Evolutionary conservation across 2,888 invertebrate species (phyloP), one percentile per base, ranked within the genome.

Genomic region (Brachypterus glaber): DNA sequence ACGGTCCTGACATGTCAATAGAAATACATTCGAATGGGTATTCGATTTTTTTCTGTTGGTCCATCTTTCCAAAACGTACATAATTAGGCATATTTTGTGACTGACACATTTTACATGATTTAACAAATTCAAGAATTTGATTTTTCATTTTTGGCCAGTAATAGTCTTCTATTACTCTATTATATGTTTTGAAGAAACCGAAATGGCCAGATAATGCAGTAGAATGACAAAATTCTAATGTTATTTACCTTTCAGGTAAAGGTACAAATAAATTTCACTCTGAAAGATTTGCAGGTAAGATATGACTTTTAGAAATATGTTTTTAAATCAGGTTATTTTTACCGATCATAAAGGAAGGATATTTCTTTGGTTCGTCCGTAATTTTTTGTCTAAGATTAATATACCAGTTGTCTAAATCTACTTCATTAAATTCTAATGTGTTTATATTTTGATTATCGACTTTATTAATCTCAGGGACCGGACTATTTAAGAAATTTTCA

Each of bases 41-140:
- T 30, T 35, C 3, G 9, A 35, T 27, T 9, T 35, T 27, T 35
- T 33, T 35, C 18, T 35, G 26, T 9, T 14, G 4, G 14, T 30
- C 36, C 27, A 35, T 30, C 17, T 14, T 4, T 13, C 36, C 36
- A 13, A 17, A 12, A 7, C 9, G 14, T 7, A 12, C 18, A 27
- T 14, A 11, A 26, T 30, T 35, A 29, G 29, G 27, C 29, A 35
- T 15, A 30, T 25, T 15, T 17, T 16, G 36, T 9, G n/a, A 30
- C 40, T 40, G 9, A 36, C 41, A 11, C 38, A 44, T 5, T 32
- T 32, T 4, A 32, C 32, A 32, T 4, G 32, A 8, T 32, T 16
- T 32, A 13, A 32, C 32, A 16, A 14, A 32, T 5, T 21, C 9
- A 7, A 7, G 7, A 21, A 21, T 13, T 32, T 32, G 9, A 32